Conservation (phyloP, 2,888 invertebrate species). For the Lepeophtheirus nordmannii region DNA sequence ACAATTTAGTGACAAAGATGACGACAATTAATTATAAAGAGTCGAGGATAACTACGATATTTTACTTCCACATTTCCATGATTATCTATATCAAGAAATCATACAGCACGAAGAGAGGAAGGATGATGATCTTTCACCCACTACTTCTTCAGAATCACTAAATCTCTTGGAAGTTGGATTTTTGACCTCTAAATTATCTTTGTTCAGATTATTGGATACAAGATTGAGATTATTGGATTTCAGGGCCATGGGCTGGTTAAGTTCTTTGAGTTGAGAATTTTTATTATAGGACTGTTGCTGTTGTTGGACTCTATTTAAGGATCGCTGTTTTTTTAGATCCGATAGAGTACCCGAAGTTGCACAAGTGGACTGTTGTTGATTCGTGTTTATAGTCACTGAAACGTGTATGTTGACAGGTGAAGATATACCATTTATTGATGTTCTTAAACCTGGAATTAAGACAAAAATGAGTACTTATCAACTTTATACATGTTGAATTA, state of each 20-base stretch:
- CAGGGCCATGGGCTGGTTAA: background rate
- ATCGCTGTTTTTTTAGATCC: slow-evolving; percentile 79
- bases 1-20: background rate
- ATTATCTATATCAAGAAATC: background rate
- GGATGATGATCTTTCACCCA: background rate
- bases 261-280: background rate
- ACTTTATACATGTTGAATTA: slow-evolving; percentile 25
- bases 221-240: background rate
- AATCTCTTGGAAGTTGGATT: background rate
- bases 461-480: slow-evolving; percentile 20
- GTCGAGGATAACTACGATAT: background rate
- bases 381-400: slow-evolving; percentile 56
- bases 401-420: slow-evolving; percentile 59
- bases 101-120: background rate
- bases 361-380: slow-evolving; percentile 22
- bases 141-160: background rate
- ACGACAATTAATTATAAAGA: background rate
- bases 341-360: slow-evolving; percentile 52
- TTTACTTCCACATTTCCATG: no score
- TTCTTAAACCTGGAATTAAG: slow-evolving; percentile 29
- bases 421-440: slow-evolving; percentile 28
- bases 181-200: background rate
- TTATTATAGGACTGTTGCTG: slow-evolving; percentile 10
- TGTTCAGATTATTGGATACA: background rate
- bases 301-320: slow-evolving; percentile 36